Base-by-base conservation (phyloP, 1,140 invertebrate genomes). In the Atta cephalotes region DNA sequence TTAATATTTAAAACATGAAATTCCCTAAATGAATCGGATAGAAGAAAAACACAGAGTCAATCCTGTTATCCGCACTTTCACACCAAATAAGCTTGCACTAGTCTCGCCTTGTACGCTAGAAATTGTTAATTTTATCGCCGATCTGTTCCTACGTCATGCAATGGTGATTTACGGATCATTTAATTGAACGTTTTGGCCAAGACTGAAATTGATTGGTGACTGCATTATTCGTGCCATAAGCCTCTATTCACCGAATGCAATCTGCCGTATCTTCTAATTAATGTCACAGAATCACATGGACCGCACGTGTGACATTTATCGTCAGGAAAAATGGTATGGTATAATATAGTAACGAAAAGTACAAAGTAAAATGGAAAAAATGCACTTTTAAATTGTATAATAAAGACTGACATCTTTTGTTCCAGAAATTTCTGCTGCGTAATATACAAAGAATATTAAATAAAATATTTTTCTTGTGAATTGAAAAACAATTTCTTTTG, bases 111-210 rank as follows among this genome's bases (percentile, higher is more conserved):
- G 25, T 14, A 4, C 12, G 0, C 21, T 39, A 81, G 77, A 89
- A 77, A 87, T 74, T 84, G 71, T n/a, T 84, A 79, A 85, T 84
- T 87, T 87, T 87, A 85, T 78, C 49, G 2, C 18, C 49, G 49
- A 6, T 39, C 39, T 28, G 65, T n/a, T 31, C 16, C 66, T 56
- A 28, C 6, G 9, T 49, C 6, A 51, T 1, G 14, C 9, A 39
- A 77, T 89, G 39, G 63, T 60, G 71, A 89, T 82, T 77, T 60
- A 66, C 62, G 56, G 56, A 51, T 31, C 28, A 16, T 60, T 35
- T 89, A 89, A 89, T 89, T 89, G 77, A 79, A 89, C 63, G 63
- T 89, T 82, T 89, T 80, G 56, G 58, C 56, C 39, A 10, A 18
- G n/a, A 16, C 3, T 53, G 35, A 79, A 65, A 79, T 89, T 78